Conservation (phyloP, 1,140 invertebrate species). For the Heliconius hewitsoni region DNA sequence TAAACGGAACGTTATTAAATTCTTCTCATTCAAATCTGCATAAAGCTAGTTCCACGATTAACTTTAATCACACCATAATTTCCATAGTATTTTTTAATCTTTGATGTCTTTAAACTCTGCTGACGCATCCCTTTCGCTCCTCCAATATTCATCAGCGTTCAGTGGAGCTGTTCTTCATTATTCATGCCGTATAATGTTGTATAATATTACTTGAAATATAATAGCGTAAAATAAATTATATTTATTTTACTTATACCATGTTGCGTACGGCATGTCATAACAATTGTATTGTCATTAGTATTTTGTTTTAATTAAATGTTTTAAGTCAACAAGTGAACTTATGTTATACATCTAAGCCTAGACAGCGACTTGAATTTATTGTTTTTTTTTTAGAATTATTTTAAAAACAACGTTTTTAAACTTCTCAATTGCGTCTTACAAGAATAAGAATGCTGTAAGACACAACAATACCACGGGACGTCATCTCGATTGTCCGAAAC, state of each 20-base stretch:
- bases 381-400: background rate
- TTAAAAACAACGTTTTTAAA: background rate
- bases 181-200: slow-evolving; percentile 29
- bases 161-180: slow-evolving; percentile 32
- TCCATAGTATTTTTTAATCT: slow-evolving; percentile 22
- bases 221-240: background rate
- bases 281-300: background rate
- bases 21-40: background rate
- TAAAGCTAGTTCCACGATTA: background rate
- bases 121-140: slow-evolving; percentile 35
- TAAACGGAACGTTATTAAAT: background rate
- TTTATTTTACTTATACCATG: background rate
- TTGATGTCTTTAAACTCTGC: slow-evolving; percentile 21
- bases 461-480: slow-evolving; percentile 13
- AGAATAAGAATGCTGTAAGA: slow-evolving; percentile 10
- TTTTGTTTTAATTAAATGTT: background rate
- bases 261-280: background rate
- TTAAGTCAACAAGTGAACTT: background rate
- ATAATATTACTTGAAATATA: slow-evolving; percentile 15
- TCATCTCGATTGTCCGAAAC: slow-evolving; percentile 34
- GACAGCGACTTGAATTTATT: background rate
- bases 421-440: slow-evolving; percentile 10
- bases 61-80: slow-evolving; percentile 2
- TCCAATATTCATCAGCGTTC: slow-evolving; percentile 38
- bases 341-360: no score